Evolutionary conservation across 2,888 invertebrate species (phyloP), one percentile per base, ranked within the genome.

Genomic region (Tetragonisca angustula): DNA sequence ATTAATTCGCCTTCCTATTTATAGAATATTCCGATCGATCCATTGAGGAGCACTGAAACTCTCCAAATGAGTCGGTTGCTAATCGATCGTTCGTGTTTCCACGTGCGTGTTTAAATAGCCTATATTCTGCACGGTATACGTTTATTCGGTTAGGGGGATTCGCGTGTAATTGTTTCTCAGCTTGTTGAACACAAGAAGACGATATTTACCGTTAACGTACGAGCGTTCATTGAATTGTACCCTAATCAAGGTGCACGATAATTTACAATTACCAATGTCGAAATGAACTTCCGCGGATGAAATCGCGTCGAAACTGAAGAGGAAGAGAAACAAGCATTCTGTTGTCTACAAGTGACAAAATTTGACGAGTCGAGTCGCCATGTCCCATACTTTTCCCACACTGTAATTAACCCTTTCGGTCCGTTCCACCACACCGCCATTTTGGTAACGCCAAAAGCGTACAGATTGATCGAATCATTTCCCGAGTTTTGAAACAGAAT

Each of bases 71-170:
- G 19, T 50, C 61, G 32, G 11, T 43, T 43, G 27, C 3, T n/a
- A 13, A 76, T 68, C 56, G 76, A 76, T 69, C 69, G 69, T n/a
- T 76, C 13, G n/a, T 67, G 67, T 27, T 24, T 68, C n/a, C 75
- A 17, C 68, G 49, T 27, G 68, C 67, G 54, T 75, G 43, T 21
- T 54, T 59, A 59, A 71, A 56, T 59, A 56, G 13, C 17, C 24
- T 24, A 56, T 59, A 56, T 5, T 17, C 24, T 43, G 36, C 56
- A 59, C 2, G 43, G 24, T 24, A 17, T 43, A 43, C 43, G 59
- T 36, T 19, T 32, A 2, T 2, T 43, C 43, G 6, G 11, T 59
- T 43, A 13, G 36, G 24, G 59, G 17, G 21, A n/a, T 50, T 21
- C 24, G 11, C 17, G 71, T 43, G 59, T 59, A 59, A 71, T 71